A percentile compares a stretch with the other conserved stretches of the same genome.
Conservation (phyloP, 2,888 invertebrate genomes). For the Habrosyne pyritoides region DNA sequence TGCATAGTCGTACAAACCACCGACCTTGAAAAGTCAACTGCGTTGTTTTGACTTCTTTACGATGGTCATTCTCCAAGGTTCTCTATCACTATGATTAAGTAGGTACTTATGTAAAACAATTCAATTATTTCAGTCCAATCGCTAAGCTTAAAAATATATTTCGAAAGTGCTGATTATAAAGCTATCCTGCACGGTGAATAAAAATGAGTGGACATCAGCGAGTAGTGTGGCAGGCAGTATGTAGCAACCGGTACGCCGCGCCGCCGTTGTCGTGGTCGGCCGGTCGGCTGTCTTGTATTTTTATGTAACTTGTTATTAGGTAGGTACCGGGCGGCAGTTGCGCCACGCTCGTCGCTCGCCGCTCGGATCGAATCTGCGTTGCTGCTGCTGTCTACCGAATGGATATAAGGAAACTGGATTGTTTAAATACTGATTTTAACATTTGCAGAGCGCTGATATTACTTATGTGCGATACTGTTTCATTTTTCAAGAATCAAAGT, state of each 20-base stretch:
- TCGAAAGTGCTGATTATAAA: slow-evolving; percentile 24
- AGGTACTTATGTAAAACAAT: no score
- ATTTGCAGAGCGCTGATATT: not conserved
- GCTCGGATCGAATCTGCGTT: slow-evolving; percentile 28
- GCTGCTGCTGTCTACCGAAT: slow-evolving; percentile 25
- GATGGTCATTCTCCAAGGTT: no score
- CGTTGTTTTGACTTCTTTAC: no score
- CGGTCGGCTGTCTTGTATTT: slow-evolving; percentile 60
- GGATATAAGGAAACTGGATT: slow-evolving; percentile 28
- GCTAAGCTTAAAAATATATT: slow-evolving; percentile 22
- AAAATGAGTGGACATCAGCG: slow-evolving; percentile 47
- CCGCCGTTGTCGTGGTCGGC: slow-evolving; percentile 34
- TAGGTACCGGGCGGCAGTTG: slow-evolving; percentile 41
- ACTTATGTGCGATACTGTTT: not conserved
- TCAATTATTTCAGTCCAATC: not conserved
- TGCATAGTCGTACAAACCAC: no score
- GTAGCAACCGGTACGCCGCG: slow-evolving; percentile 65
- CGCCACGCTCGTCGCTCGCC: slow-evolving; percentile 47
- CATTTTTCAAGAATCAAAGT: not conserved
- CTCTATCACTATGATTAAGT: no score
- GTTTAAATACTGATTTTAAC: not conserved
- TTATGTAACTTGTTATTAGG: slow-evolving; percentile 73
- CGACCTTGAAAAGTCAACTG: no score
- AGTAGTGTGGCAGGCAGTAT: slow-evolving; percentile 35
- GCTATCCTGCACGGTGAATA: slow-evolving; percentile 38